Conservation (phyloP, 2,113 vertebrate species). For the Hoplias malabaricus region DNA sequence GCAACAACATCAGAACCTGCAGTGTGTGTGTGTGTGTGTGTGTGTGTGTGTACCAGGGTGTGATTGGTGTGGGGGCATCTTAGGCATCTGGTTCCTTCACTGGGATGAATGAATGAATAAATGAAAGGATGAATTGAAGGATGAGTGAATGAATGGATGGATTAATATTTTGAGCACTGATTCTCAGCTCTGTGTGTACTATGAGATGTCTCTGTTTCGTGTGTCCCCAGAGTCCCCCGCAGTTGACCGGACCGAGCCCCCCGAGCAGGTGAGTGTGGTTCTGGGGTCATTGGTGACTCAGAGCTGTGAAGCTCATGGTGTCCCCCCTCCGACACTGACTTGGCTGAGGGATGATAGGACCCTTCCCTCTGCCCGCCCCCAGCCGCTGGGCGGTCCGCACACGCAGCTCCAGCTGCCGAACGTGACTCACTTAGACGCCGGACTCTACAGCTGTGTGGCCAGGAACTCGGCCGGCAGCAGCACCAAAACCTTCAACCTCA, state of each 20-base stretch:
- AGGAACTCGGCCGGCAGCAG: slow-evolving; percentile 83
- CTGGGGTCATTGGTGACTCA: slow-evolving; percentile 80
- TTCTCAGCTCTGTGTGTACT: background rate
- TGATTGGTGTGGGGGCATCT: slow-evolving; percentile 76
- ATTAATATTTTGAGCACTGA: too few relatives aligned
- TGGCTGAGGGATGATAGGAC: slow-evolving; percentile 86
- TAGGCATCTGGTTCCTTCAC: slow-evolving; percentile 33
- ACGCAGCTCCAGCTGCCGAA: slow-evolving; percentile 74
- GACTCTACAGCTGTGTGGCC: slow-evolving; percentile 85
- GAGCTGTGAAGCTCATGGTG: slow-evolving; percentile 81
- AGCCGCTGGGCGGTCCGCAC: slow-evolving; percentile 68
- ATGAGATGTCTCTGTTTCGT: slow-evolving; percentile 16
- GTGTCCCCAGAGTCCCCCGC: slow-evolving; percentile 73
- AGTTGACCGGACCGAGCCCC: slow-evolving; percentile 75
- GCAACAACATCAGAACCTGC: background rate
- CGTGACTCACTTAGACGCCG: slow-evolving; percentile 61
- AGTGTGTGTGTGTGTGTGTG: slow-evolving; percentile 1
- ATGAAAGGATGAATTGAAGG: too few relatives aligned
- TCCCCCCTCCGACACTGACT: slow-evolving; percentile 76
- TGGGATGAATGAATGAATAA: slow-evolving; percentile 10
- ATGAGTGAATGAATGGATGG: too few relatives aligned
- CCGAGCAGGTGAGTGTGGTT: slow-evolving; percentile 76
- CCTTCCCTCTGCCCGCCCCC: slow-evolving; percentile 69
- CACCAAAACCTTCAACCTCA: slow-evolving; percentile 84
- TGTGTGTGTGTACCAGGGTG: slow-evolving; percentile 53